These are phyloP conservation scores for Muntiacus muntjak DNA, from an alignment of 2,113 vertebrate species.

Conservation along the genomic window DNA sequence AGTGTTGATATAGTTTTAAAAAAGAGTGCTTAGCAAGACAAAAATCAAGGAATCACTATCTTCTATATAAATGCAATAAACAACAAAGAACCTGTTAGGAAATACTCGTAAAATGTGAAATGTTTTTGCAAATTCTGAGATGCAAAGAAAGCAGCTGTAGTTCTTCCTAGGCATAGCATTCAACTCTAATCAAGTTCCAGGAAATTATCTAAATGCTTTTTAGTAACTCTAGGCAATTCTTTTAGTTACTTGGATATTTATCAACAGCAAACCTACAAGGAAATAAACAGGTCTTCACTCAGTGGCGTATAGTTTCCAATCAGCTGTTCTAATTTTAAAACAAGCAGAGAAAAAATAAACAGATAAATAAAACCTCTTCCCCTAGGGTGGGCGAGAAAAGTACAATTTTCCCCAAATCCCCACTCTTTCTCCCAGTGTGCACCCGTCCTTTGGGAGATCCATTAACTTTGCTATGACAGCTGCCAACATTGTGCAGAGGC, in stretches of 20 bases:
- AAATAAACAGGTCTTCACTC: not conserved
- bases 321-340: not conserved
- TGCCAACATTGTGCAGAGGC: not conserved
- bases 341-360: not conserved
- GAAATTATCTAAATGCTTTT: not conserved
- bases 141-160: not conserved
- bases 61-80: not conserved
- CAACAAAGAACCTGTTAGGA: not conserved
- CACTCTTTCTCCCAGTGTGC: not conserved
- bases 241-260: not conserved
- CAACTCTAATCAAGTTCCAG: not conserved
- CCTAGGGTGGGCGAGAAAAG: not conserved
- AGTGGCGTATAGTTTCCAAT: not conserved
- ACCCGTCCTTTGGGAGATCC: rapidly evolving
- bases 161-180: not conserved
- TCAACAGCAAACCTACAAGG: not conserved
- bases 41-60: not conserved
- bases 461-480: no score
- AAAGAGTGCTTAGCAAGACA: not conserved
- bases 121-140: not conserved
- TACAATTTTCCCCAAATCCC: no score
- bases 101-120: not conserved
- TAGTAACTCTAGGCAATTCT: not conserved
- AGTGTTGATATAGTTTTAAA: not conserved
- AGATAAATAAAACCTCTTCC: not conserved